Base-by-base conservation (phyloP, 2,113 vertebrate genomes). In the Anoplopoma fimbria region DNA sequence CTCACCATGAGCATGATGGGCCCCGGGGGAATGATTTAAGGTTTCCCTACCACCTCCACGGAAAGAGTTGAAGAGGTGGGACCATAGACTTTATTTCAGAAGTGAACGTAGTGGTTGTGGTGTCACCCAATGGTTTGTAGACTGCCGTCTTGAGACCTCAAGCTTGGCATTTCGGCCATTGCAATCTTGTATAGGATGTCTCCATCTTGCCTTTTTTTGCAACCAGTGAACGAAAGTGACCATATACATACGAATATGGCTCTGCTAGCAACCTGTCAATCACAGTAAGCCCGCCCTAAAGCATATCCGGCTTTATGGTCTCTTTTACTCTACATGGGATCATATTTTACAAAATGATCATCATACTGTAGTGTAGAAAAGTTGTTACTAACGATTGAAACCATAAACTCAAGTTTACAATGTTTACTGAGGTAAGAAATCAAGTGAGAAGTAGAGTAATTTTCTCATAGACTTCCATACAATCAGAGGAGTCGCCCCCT, bases 1-100 rank as follows among this genome's bases (percentile, higher is more conserved):
- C 38, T 36, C 31, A 13, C 45, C 42, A 51, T 23, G 29, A 65
- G 29, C 17, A 40, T 15, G 9, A 23, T 21, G 25, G 29, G 3
- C 7, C 21, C n/a, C 1, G 10, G 17, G 23, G 3, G 4, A 81
- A 12, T 15, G 29, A 60, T 73, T 36, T 60, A 69, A 64, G 61
- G 49, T 74, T 89, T 79, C 73, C 71, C 38, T 55, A 9, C 27
- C 29, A 27, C 23, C 25, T 45, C 38, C 17, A n/a, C 1, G 9
- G 10, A 68, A 29, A 77, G 60, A 68, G 45, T 6, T 45, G 42
- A 72, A 55, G 77, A 81, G 25, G 64, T 29, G 23, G 10, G 5
- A 25, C 69, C 82, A 69, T 23, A 51, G 49, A 23, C 49, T 51
- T 9, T 23, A n/a, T 51, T n/a, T 23, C 49, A 51, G 49, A 51